Base-by-base conservation (phyloP, 2,888 invertebrate genomes). In the Scotopteryx bipunctaria region DNA sequence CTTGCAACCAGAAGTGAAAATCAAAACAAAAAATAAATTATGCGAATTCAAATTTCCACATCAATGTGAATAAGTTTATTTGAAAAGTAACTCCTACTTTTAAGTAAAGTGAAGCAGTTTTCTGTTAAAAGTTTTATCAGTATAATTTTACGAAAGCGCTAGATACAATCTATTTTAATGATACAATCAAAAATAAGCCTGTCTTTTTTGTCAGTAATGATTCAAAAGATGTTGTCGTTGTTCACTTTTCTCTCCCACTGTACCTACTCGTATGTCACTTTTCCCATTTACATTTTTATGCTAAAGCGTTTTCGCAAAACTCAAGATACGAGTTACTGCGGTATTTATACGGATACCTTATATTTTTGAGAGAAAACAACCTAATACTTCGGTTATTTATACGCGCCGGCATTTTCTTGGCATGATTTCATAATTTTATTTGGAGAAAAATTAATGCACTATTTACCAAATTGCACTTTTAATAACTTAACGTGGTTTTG, bases 251-350 rank as follows among this genome's bases (percentile, higher is more conserved):
- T 31, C 4, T 25, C 13, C 2, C 15, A 38, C 27, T 27, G 47
- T 53, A 47, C 43, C 36, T 48, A n/a, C n/a, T n/a, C n/a, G n/a
- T n/a, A 17, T 43, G 37, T 53, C 41, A 40, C 55, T 48, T 46
- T 59, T 46, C 53, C 40, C 61, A 59, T 61, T 58, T 48, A 51
- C 46, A 57, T 61, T 52, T 56, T 59, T 57, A 60, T 59, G 57
- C 49, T 50, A 57, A 48, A 57, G 50, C 53, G 42, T 38, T 57
- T 50, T 50, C 56, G 47, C 35, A 43, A 50, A 51, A 44, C 40
- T 31, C 43, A 27, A 54, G 38, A 55, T 52, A 54, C 27, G 41
- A 42, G 27, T 11, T 31, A 17, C 40, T 29, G 14, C 33, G 21
- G 32, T 32, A 35, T 48, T 38, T 38, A 47, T 37, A 31, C 19